Evolutionary conservation across 2,888 invertebrate genomes (phyloP), one percentile per base, ranked within the genome.

Genomic region (Malthinus seriepunctatus): DNA sequence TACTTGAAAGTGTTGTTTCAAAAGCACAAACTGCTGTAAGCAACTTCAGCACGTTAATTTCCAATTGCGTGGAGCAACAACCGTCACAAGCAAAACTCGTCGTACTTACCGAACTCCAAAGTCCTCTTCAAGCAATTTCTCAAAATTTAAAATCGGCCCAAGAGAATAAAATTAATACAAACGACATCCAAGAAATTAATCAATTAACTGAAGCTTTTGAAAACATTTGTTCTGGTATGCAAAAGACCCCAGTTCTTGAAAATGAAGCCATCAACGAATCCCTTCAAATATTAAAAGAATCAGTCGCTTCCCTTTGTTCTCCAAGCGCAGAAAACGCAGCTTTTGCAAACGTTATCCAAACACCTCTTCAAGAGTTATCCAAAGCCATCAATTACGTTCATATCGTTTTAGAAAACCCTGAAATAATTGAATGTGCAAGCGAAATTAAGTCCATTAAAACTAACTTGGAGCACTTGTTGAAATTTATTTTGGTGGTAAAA

Each of bases 41-140:
- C 8, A 66, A 68, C 37, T 63, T 74, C 8, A 59, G 68, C 45
- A 63, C 69, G 50, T 56, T 55, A 3, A 66, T 69, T 38, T 8
- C n/a, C 3, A 38, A 47, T 1, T 11, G 8, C 12, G 35, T 44
- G n/a, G 9, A 31, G 12, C 11, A 31, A 31, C 46, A 34, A 8
- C 56, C 67, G 3, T 53, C 62, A 49, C 50, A 65, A 32, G 44
- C 50, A 12, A 58, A 71, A 51, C 42, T 68, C 7, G 37, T 69
- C 9, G 67, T 75, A 8, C 54, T 74, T 1, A 64, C 69, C 32
- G 74, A 74, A 58, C 47, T 78, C 11, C 69, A 74, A 54, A 67
- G 69, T 56, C 76, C 77, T 15, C 42, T 77, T 8, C 53, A 65
- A 53, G 71, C 71, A 3, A 66, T 77, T 31, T 51, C 71, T 34